These are phyloP conservation scores for Papilio machaon DNA, from an alignment of 1,140 invertebrate species.

Conservation along the genomic window DNA sequence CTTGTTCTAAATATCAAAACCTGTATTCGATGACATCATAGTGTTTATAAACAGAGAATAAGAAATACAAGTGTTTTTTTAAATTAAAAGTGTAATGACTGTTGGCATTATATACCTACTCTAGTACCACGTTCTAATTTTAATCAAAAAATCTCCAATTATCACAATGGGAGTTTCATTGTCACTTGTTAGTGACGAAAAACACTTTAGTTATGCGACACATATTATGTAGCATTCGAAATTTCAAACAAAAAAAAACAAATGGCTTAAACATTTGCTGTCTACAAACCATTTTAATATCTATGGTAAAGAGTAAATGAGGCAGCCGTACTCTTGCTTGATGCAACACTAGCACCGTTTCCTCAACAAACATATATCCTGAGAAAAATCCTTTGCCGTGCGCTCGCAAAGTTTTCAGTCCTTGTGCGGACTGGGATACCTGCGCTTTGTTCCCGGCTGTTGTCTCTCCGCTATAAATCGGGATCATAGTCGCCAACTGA, in stretches of 20 bases:
- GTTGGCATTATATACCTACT: no score
- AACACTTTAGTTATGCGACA: no score
- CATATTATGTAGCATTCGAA: no score
- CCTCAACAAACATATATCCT: constrained; percentile 33
- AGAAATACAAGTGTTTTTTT: no score
- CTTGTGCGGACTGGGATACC: neutral
- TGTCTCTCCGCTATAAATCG: constrained; percentile 24
- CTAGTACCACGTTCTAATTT: no score
- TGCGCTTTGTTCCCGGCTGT: constrained; percentile 6
- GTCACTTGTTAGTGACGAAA: no score
- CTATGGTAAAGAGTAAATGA: constrained; percentile 27
- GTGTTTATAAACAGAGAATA: neutral
- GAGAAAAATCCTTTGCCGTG: constrained; percentile 37
- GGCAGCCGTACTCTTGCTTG: constrained; percentile 1
- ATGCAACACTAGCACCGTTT: constrained; percentile 14
- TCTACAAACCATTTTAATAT: neutral
- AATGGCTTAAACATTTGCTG: neutral
- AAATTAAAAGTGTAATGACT: no score
- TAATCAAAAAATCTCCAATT: no score
- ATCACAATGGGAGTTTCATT: no score
- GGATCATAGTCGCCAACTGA: constrained; percentile 26
- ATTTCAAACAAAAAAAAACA: neutral
- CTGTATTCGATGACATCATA: neutral
- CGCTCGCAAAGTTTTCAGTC: constrained; percentile 36
- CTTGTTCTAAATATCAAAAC: neutral